Conservation (phyloP, 2,113 vertebrate species). For the Gadus chalcogrammus region DNA sequence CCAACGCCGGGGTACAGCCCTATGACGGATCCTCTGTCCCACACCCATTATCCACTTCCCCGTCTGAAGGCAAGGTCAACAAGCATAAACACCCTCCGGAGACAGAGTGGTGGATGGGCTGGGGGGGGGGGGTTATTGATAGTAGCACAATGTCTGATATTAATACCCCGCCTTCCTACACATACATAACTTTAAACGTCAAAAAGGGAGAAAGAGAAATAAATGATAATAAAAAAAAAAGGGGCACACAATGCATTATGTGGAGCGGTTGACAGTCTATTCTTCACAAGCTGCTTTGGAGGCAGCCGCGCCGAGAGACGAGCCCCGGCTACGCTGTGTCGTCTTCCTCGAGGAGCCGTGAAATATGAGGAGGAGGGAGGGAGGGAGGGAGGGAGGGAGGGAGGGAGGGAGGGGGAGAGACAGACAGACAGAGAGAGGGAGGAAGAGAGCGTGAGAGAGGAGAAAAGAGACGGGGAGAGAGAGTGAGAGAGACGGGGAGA, state of each 20-base stretch:
- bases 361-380: conserved; percentile 15
- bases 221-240: conserved; percentile 14
- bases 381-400: neutral
- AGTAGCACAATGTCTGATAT: conserved; percentile 14
- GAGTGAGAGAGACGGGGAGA: neutral
- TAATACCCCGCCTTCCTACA: conserved; percentile 8
- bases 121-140: conserved; percentile 39
- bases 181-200: conserved; percentile 26
- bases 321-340: conserved; percentile 3
- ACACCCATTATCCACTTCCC: conserved; percentile 34
- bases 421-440: neutral
- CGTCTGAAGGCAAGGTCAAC: conserved; percentile 56
- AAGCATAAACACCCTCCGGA: conserved; percentile 34
- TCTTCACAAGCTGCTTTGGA: conserved; percentile 14
- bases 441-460: conserved; percentile 12
- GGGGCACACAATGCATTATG: conserved; percentile 7
- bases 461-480: neutral
- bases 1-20: conserved; percentile 19
- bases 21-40: conserved; percentile 28
- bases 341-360: conserved; percentile 25
- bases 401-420: neutral
- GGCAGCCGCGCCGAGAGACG: conserved; percentile 2
- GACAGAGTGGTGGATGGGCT: too few species aligned
- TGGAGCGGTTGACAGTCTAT: conserved; percentile 14
- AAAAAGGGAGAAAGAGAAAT: conserved; percentile 14